Evolutionary conservation across 2,888 invertebrate genomes (phyloP).

Genomic region (Macrosiphum euphorbiae): DNA sequence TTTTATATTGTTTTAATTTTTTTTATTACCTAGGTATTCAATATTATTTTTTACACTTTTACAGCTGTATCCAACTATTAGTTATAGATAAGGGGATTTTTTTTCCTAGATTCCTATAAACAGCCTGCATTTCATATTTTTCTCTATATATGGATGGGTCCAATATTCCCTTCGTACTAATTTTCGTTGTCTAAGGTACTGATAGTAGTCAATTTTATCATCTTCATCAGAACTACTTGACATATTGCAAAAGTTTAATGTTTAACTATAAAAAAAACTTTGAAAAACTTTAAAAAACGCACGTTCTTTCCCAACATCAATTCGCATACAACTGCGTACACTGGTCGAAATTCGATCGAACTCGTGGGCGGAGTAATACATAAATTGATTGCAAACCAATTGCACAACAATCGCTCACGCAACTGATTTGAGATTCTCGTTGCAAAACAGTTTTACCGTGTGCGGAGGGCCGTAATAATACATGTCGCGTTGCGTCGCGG

Average conservation of each 20-base stretch:
- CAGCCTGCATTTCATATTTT: constrained; percentile 44
- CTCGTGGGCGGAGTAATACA: constrained; percentile 36
- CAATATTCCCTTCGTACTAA: constrained; percentile 49
- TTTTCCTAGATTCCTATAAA: too few relatives aligned
- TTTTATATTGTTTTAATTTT: too few relatives aligned
- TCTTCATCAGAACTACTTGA: constrained; percentile 50
- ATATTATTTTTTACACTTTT: too few relatives aligned
- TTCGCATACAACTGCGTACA: constrained; percentile 33
- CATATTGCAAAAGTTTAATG: constrained; percentile 34
- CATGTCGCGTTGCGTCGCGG: too few relatives aligned
- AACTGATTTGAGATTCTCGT: too few relatives aligned
- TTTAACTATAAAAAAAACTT: constrained; percentile 12
- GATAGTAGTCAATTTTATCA: constrained; percentile 30
- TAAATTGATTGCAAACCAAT: constrained; percentile 23
- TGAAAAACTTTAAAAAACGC: constrained; percentile 40
- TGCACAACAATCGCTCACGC: constrained; percentile 19
- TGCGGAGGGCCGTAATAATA: too few relatives aligned
- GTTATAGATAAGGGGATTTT: too few relatives aligned
- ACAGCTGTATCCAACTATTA: too few relatives aligned
- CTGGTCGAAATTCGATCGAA: constrained; percentile 9
- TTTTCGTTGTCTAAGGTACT: constrained; percentile 53
- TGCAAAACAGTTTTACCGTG: neutral
- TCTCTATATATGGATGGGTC: constrained; percentile 48
- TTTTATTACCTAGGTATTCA: too few relatives aligned
- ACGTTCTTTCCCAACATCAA: constrained; percentile 10